phyloP scores from a whole-genome alignment of 2,113 vertebrate species.

The Labrus mixtus region DNA sequence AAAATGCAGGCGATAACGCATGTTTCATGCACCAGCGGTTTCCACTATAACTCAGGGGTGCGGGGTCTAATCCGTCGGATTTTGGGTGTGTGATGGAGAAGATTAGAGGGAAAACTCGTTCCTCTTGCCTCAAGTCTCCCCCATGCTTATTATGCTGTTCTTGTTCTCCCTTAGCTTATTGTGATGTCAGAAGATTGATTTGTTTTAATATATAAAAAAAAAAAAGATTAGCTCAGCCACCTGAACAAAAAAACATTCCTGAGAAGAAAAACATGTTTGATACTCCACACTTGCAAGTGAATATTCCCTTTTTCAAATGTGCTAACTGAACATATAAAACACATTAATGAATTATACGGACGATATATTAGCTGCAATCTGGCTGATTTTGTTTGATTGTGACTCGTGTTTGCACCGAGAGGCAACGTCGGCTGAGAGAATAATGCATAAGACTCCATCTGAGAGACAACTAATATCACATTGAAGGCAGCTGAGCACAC shows the following conservation, averaged over 20 bases:
- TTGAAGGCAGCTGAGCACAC: slow-evolving; percentile 45
- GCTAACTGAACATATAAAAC: slow-evolving; percentile 17
- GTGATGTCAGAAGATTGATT: slow-evolving; percentile 64
- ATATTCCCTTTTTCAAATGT: slow-evolving; percentile 10
- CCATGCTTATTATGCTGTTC: slow-evolving; percentile 67
- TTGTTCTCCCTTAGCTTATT: slow-evolving; percentile 46
- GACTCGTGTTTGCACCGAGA: slow-evolving; percentile 49
- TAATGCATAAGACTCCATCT: slow-evolving; percentile 51
- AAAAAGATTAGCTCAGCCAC: slow-evolving; percentile 22
- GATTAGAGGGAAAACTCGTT: slow-evolving; percentile 74
- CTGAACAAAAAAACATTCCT: slow-evolving; percentile 17
- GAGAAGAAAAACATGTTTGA: slow-evolving; percentile 25
- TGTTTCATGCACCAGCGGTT: slow-evolving; percentile 73
- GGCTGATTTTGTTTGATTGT: slow-evolving; percentile 58
- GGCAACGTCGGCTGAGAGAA: slow-evolving; percentile 34
- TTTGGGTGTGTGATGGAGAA: slow-evolving; percentile 74
- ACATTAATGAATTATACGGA: slow-evolving; percentile 9
- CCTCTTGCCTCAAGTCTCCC: slow-evolving; percentile 34
- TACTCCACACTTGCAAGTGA: neutral
- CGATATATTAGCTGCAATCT: slow-evolving; percentile 54
- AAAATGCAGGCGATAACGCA: slow-evolving; percentile 77
- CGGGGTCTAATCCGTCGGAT: slow-evolving; percentile 75
- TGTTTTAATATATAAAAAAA: slow-evolving; percentile 45
- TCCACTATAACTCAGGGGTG: slow-evolving; percentile 65
- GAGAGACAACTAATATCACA: slow-evolving; percentile 57